Evolutionary conservation across 2,797 vertebrate species (phyloP), one percentile per base, ranked within the genome.

Genomic region (Sylvilagus floridanus): DNA sequence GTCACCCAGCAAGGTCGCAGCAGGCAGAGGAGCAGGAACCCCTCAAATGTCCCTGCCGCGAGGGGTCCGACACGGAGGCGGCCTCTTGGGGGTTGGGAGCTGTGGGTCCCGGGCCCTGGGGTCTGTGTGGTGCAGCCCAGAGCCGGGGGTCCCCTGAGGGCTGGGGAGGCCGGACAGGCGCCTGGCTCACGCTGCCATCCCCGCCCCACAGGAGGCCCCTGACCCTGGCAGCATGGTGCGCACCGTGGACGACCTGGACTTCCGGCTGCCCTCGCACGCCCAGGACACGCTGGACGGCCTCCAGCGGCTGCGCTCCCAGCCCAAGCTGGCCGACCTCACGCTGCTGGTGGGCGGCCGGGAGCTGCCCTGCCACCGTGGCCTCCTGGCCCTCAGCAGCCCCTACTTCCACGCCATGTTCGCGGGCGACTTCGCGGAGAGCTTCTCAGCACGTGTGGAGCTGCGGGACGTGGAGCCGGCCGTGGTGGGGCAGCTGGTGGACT

Each of bases 361-460:
- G 96, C 99, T 99, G 95, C 99, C 99, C 28, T 99, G 99, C 96
- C 99, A 99, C 97, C 99, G 99, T 0, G 96, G 99, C 16, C 98
- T 99, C 71, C 98, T 99, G 98, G 99, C 99, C 0, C 99, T 99
- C 76, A 99, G 99, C 97, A 99, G 99, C 97, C 98, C 98, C 68
- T 99, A 99, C 98, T 99, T 99, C 97, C 98, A 97, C 4, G 98
- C 98, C 92, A 99, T 99, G 99, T 99, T 99, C 94, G 98, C 99
- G 0, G 99, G 99, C 0, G 98, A 99, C 97, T 99, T 99, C 0
- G 97, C 99, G 0, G 99, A 99, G 98, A 99, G 99, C 98, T 99
- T 99, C 30, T 98, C 98, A 0, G 99, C 99, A 0, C 99, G 98
- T 0, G 99, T 99, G 96, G 99, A 99, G 98, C 98, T 99, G 50